Percentiles rank a stretch among this genome's conserved stretches.
phyloP scores from a whole-genome alignment of 2,113 vertebrate genomes.

The Corythornis vintsioides region DNA sequence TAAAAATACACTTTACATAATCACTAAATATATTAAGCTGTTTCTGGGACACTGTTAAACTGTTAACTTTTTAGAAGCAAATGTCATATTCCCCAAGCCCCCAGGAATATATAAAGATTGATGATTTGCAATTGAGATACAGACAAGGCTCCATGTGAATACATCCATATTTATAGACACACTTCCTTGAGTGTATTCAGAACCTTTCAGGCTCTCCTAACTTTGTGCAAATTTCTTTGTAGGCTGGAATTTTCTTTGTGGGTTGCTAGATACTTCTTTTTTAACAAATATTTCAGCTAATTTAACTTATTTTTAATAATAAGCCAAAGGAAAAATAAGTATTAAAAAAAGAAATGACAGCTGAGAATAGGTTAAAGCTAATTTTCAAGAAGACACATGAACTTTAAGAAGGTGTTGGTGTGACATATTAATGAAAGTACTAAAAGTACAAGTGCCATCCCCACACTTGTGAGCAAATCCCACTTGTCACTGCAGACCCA shows the following conservation, averaged over 20 bases:
- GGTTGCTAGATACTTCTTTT: not conserved
- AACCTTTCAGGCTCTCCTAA: not conserved
- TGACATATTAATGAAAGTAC: not conserved
- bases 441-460: not conserved
- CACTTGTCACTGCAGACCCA: not conserved
- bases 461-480: not conserved
- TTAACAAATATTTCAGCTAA: not conserved
- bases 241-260: not conserved
- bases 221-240: not conserved
- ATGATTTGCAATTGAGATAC: not conserved
- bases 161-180: accelerated
- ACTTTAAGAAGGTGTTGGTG: not conserved
- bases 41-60: not conserved
- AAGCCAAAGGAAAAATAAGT: not conserved
- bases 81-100: not conserved
- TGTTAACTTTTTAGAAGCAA: not conserved
- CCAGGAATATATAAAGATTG: not conserved
- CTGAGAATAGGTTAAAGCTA: not conserved
- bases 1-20: not conserved
- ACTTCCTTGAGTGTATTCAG: not conserved
- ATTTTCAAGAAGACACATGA: not conserved
- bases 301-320: not conserved
- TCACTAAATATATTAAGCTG: not conserved
- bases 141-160: not conserved
- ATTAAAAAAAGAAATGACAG: not conserved